These are phyloP conservation scores for Cactoblastis cactorum DNA, from an alignment of 2,888 invertebrate genomes.

Conservation along the genomic window DNA sequence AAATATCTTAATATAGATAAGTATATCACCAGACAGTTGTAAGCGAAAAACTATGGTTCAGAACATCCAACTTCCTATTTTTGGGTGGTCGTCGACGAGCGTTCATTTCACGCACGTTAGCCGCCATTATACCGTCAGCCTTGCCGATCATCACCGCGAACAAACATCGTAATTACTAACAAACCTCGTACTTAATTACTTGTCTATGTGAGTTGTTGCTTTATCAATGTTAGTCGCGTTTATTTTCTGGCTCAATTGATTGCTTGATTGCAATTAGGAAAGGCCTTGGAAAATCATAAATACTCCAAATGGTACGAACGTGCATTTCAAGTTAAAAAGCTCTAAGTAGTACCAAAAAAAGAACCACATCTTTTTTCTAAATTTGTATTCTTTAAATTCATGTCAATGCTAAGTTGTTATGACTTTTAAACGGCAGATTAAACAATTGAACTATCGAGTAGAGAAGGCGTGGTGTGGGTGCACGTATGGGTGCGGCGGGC, in stretches of 20 bases:
- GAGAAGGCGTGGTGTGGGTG: constrained; percentile 53
- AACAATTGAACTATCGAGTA: not conserved
- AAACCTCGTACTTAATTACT: not conserved
- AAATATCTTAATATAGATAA: not conserved
- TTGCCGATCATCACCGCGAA: constrained; percentile 27
- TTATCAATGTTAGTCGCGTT: not conserved
- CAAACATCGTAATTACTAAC: constrained; percentile 33
- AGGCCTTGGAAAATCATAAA: not conserved
- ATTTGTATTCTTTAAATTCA: no score
- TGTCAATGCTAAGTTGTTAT: no score
- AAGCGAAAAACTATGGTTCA: constrained; percentile 11
- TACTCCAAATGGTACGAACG: no score
- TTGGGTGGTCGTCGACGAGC: constrained; percentile 62
- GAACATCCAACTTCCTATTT: constrained; percentile 37
- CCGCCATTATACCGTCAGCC: constrained; percentile 31
- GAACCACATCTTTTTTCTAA: no score
- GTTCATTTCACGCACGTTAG: constrained; percentile 69
- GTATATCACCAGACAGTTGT: not conserved
- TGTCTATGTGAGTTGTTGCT: not conserved
- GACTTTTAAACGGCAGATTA: not conserved
- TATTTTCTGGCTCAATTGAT: not conserved
- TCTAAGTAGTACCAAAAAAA: no score
- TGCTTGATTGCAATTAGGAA: not conserved
- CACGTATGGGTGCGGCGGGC: constrained; percentile 61
- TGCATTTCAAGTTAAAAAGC: no score